These are phyloP conservation scores for Scaptomyza hsui DNA, from an alignment of 1,140 invertebrate genomes.

Conservation along the genomic window DNA sequence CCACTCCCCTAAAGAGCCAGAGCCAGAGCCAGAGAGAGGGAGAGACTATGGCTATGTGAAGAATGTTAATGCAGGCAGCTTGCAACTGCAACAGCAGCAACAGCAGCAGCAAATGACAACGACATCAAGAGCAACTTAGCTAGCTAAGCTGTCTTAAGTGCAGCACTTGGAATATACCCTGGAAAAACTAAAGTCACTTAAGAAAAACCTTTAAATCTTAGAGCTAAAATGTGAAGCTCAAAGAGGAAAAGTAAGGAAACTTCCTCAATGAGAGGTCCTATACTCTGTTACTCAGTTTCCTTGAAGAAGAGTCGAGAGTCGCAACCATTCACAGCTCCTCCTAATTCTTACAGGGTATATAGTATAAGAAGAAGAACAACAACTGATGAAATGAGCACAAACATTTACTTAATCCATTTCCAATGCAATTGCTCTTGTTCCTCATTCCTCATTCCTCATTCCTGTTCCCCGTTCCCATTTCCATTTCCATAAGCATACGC, in stretches of 20 bases:
- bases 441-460: not conserved
- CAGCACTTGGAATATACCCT: not conserved
- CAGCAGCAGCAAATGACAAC: not conserved
- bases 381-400: conserved; percentile 59
- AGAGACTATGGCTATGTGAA: conserved; percentile 25
- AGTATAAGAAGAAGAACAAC: conserved; percentile 5
- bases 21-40: no score
- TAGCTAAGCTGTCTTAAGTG: not conserved
- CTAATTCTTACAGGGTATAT: not conserved
- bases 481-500: not conserved
- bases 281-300: no score
- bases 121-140: not conserved
- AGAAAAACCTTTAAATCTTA: no score
- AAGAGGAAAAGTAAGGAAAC: no score
- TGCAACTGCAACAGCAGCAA: conserved; percentile 29
- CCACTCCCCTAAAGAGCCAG: not conserved
- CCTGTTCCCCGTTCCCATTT: not conserved
- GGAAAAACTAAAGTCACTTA: no score
- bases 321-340: no score
- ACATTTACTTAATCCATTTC: conserved; percentile 79
- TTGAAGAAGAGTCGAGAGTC: no score
- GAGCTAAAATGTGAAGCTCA: no score
- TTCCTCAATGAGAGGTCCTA: no score
- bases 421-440: conserved; percentile 65
- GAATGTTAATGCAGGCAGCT: conserved; percentile 71